These are phyloP conservation scores for Argentina silus DNA, from an alignment of 2,797 vertebrate genomes.

Conservation along the genomic window DNA sequence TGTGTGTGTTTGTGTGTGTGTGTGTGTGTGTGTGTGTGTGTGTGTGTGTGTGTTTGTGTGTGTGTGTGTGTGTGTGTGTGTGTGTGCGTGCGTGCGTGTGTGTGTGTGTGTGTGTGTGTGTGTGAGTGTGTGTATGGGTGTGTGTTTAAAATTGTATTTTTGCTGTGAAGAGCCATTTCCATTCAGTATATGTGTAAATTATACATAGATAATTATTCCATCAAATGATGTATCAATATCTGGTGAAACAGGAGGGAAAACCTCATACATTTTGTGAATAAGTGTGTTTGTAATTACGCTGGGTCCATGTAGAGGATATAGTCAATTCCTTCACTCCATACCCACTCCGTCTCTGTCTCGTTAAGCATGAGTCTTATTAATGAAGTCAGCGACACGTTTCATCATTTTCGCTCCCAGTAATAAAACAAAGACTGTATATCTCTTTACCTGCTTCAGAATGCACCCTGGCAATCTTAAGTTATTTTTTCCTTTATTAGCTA, in stretches of 20 bases:
- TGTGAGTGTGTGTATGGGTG: background rate
- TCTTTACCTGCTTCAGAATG: conserved; percentile 62
- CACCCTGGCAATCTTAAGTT: conserved; percentile 27
- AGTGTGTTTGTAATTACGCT: conserved; percentile 35
- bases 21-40: background rate
- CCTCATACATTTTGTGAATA: conserved; percentile 25
- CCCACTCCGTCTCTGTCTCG: conserved; percentile 35
- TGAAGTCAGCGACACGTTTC: conserved; percentile 46
- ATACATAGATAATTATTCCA: too few species aligned
- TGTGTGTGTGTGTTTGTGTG: background rate
- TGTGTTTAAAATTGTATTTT: background rate
- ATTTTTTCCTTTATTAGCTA: conserved; percentile 76
- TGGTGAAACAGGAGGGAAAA: background rate
- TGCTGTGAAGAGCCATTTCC: background rate
- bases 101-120: background rate
- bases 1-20: background rate
- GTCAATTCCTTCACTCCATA: conserved; percentile 20
- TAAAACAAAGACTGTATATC: conserved; percentile 55
- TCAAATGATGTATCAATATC: too few species aligned
- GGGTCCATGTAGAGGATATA: conserved; percentile 10
- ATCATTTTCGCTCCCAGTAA: conserved; percentile 49
- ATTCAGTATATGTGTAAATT: too few species aligned
- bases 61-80: background rate
- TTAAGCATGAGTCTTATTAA: conserved; percentile 58
- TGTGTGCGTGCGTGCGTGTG: background rate